Base-by-base conservation (phyloP, 2,888 invertebrate species). In the Hofmannophila pseudospretella region DNA sequence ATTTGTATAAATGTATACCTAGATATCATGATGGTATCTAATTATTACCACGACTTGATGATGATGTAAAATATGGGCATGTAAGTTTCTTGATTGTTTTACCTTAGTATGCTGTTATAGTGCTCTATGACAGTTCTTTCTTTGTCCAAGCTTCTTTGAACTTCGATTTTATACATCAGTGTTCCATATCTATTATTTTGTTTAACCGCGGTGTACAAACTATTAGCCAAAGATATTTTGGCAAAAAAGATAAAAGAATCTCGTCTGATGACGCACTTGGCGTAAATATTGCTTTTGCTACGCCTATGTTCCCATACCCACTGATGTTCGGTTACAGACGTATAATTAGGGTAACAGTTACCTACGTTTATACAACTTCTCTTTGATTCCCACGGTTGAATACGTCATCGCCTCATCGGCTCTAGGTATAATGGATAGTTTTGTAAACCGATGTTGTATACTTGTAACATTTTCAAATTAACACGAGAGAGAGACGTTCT, bases 261-360 rank as follows among this genome's bases (percentile, higher is more conserved):
- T 46, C 25, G 30, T 12, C 12, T 9, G 23, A 42, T 67, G 67
- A 67, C 64, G 69, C 57, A 65, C 43, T 66, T 67, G 62, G 67
- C 67, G 50, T 52, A 31, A 29, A 38, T 33, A 44, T 36, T 11
- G 35, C 34, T 33, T 42, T 42, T 31, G 38, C 38, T 34, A 35
- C 33, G 27, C 11, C 25, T 27, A 30, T 25, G 28, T 35, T 20
- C 35, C 34, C 31, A 30, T 35, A 14, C 35, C 34, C 31, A 30
- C 33, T 34, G 33, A 33, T 28, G 31, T 34, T 45, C 37, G 20
- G 32, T 36, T 39, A 33, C 16, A 23, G 25, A 8, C 20, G 20
- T 7, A 4, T 20, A 8, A 3, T 2, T 20, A 7, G 5, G 20
- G 7, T 4, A 20, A 20, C 2, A 7, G 7, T 20, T 3, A 8